Base-by-base conservation (phyloP, 64 coral and sea anemone species). In the Stylophora pistillata region DNA sequence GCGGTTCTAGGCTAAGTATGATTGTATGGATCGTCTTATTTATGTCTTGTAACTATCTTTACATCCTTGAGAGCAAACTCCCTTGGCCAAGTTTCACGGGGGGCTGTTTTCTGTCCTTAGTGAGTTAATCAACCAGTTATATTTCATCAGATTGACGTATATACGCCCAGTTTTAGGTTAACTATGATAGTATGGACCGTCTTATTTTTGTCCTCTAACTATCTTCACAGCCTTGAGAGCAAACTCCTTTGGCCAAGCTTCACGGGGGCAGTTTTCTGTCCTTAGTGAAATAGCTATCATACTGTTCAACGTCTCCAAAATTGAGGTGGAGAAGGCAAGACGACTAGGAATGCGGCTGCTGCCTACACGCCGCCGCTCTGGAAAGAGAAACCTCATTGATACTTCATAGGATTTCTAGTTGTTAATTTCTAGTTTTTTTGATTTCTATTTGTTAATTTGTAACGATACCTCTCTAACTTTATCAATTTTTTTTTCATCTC, bases 291-390 rank as follows among this genome's bases (percentile, higher is more conserved):
- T 47, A 65, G 86, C 86, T 10, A 88, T 65, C 1, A 77, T 12
- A 26, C 74, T 88, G 17, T 88, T 88, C 29, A 88, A 66, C 23
- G 86, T 88, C 2, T 77, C 73, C 16, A 77, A 47, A 26, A 58
- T 58, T 9, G 86, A 88, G 53, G 86, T 53, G 17, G 86, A 60
- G 21, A 63, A 30, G 53, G 86, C 86, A 9, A 78, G n/a, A 54
- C 52, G 37, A 55, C 20, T 88, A 33, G 86, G 75, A 25, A 15
- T 17, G 5, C 20, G 25, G 23, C 57, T 88, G 30, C 74, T 65
- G 20, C 55, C 86, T 5, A 30, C 11, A 1, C 27, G 15, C 6
- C 15, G 13, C 32, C n/a, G 23, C 20, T 10, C 64, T 68, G 64
- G 64, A 9, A 68, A 25, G 10, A 68, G 6, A 28, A 68, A 68